phyloP scores from a whole-genome alignment of 2,888 invertebrate species.

The Branchinecta sandiegonensis region DNA sequence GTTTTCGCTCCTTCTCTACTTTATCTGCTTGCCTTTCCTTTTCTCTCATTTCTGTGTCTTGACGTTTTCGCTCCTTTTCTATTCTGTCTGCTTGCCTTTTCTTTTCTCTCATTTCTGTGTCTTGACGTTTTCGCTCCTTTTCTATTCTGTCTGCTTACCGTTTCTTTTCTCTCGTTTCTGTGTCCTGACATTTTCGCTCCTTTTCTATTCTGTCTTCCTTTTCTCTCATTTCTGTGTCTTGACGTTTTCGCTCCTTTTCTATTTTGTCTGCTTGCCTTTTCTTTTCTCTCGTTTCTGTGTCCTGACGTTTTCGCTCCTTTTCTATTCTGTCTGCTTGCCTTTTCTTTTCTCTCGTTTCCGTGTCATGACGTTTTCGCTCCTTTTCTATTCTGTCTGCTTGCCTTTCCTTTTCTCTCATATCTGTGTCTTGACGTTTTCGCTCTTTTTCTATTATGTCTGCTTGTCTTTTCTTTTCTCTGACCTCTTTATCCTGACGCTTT shows the following conservation, averaged over 20 bases:
- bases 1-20: too few relatives aligned
- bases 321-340: background rate
- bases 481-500: background rate
- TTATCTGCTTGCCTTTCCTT: too few relatives aligned
- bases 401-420: background rate
- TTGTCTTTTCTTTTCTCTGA: background rate
- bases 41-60: too few relatives aligned
- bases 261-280: conserved; percentile 1
- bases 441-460: background rate
- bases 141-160: too few relatives aligned
- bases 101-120: too few relatives aligned
- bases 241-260: background rate
- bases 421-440: background rate
- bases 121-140: too few relatives aligned
- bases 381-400: background rate
- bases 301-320: conserved; percentile 10
- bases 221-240: too few relatives aligned
- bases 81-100: too few relatives aligned
- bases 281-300: background rate
- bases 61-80: too few relatives aligned
- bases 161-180: too few relatives aligned
- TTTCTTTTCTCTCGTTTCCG: background rate
- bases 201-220: too few relatives aligned
- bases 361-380: background rate
- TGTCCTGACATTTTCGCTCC: too few relatives aligned